Evolutionary conservation across 2,888 invertebrate species (phyloP), one percentile per base, ranked within the genome.

Genomic region (Drosophila lutescens): DNA sequence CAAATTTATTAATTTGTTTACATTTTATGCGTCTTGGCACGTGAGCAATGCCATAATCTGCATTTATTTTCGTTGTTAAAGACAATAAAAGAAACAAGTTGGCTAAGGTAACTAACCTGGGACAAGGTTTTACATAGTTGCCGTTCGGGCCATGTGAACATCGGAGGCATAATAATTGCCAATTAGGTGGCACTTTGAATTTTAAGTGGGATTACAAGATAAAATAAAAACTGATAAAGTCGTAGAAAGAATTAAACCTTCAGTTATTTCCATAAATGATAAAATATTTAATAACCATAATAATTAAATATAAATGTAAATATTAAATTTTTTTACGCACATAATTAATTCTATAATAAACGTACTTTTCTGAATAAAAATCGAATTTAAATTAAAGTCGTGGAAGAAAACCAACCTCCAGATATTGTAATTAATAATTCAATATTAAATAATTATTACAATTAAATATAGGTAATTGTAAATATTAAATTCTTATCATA

Each of bases 1-100:
- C 38, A 44, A 65, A 69, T 68, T 76, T 59, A 63, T 63, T 38
- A 57, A 73, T 76, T 68, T 76, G 63, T 63, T 85, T 65, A 41
- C 49, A 61, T 47, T 47, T 44, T 44, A 32, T 57, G 51, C 38
- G 17, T 32, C 46, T 67, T 49, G 26, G 56, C 50, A 74, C 62
- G 82, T 73, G 66, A 66, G 55, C 55, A n/a, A 55, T 54, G 65
- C 54, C 65, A 34, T 20, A 15, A n/a, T 65, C 38, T 54, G 38
- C 38, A 51, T 67, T 46, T 57, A 17, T 44, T 56, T n/a, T 41
- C 38, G 15, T 7, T 3, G 10, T 32, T 47, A 9, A 74, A 40
- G 47, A 40, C 57, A 61, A 59, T 32, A 59, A 56, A 17, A 26
- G 40, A 34, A 26, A 26, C 26, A 26, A 26, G 34, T 67, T 53